Base-by-base conservation (phyloP, 92 coral and sea anemone genomes). In the Hydrozoanthus gracilis region DNA sequence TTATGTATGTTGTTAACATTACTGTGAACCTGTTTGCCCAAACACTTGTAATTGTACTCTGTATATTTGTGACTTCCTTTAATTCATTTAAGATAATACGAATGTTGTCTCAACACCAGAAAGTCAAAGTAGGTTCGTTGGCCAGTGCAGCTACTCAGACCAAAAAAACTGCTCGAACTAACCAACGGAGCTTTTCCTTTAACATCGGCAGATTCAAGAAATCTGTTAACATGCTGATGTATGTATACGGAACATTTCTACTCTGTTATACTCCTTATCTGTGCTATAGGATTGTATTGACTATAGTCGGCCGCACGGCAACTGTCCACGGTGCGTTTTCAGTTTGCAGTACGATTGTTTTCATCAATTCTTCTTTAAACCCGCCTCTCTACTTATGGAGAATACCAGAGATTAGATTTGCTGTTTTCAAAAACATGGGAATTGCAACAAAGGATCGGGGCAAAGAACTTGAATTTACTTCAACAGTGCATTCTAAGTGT, bases 301-400 rank as follows among this genome's bases (percentile, higher is more conserved):
- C 9, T 2, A 6, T 80, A 48, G 17, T 65, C 11, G 85, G 85
- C 6, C 74, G 85, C 74, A 80, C 85, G 46, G 47, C 85, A 35
- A 2, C 13, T 18, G 58, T 80, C 4, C 85, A 80, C 6, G 85
- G 85, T 10, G 85, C 74, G 20, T 80, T 80, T 65, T 80, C 85
- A 7, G 62, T 80, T 6, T 80, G 62, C 61, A 80, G 85, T 18
- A 80, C 85, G n/a, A 65, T 80, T 17, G 85, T 80, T 46, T 80
- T 80, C 18, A 80, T 80, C 16, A 80, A 80, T 49, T 80, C 85
- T 18, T 80, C 85, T 16, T 17, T 80, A 35, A 80, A 80, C 60
- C 85, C 85, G 13, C 73, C 75, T 8, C 85, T 80, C 15, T 80
- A 80, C 45, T 20, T 80, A 52, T 80, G 85, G 85, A 69, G 85